Evolutionary conservation across 2,113 vertebrate species (phyloP).

Genomic region (Saccopteryx leptura): DNA sequence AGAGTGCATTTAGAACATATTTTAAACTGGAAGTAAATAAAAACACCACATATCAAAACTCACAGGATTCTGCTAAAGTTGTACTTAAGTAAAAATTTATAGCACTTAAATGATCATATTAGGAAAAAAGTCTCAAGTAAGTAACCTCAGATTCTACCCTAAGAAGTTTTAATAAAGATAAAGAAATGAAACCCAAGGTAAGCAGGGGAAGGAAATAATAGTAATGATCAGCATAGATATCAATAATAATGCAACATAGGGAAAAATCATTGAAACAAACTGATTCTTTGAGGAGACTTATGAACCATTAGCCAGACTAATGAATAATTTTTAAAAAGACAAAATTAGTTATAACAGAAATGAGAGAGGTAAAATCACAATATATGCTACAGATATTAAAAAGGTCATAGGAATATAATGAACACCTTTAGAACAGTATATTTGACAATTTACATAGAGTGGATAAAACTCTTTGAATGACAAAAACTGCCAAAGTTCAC

Average conservation of each 20-base stretch:
- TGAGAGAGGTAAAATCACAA: slow-evolving; percentile 9
- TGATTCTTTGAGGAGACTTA: neutral
- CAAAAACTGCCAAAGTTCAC: slow-evolving; percentile 40
- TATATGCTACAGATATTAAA: slow-evolving; percentile 38
- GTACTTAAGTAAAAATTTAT: neutral
- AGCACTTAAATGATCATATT: neutral
- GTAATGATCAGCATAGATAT: neutral
- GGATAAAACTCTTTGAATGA: neutral
- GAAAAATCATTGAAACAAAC: slow-evolving; percentile 29
- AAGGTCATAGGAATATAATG: neutral
- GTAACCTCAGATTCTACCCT: neutral
- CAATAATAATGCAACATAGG: neutral
- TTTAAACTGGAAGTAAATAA: slow-evolving; percentile 41
- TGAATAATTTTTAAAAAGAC: neutral
- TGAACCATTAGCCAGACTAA: neutral
- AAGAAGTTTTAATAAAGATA: neutral
- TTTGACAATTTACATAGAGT: neutral
- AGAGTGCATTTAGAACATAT: neutral
- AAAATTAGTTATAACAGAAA: neutral
- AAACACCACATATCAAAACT: neutral
- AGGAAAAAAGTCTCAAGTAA: slow-evolving; percentile 40
- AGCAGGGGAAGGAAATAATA: slow-evolving; percentile 4
- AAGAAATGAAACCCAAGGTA: slow-evolving; percentile 25
- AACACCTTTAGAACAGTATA: slow-evolving; percentile 32
- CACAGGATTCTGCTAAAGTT: neutral